phyloP scores from a whole-genome alignment of 1,140 invertebrate genomes.

The Daktulosphaira vitifoliae region DNA sequence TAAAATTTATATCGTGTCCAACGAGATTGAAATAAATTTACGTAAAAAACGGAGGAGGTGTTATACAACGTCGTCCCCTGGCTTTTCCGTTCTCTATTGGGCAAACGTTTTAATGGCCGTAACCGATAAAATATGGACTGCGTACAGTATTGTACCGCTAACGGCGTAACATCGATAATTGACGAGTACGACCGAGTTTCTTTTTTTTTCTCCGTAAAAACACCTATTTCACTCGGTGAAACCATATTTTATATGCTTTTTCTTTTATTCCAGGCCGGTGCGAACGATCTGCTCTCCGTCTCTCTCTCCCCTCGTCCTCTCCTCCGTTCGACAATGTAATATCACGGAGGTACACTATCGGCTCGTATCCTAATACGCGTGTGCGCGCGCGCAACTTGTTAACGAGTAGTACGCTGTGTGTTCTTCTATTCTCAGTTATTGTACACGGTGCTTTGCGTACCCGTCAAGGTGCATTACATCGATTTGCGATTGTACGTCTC shows the following conservation, averaged over 20 bases:
- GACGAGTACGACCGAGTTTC: conserved; percentile 29
- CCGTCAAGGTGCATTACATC: conserved; percentile 1
- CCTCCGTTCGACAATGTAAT: no score
- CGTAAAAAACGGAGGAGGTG: no score
- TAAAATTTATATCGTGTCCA: no score
- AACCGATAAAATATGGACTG: background rate
- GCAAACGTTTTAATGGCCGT: conserved; percentile 32
- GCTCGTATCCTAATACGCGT: no score
- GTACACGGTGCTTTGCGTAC: conserved; percentile 3
- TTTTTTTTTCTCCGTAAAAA: background rate
- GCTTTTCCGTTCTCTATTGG: conserved; percentile 21
- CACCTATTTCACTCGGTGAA: background rate
- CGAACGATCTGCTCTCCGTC: background rate
- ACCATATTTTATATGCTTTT: conserved; percentile 20
- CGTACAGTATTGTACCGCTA: conserved; percentile 28
- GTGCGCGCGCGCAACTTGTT: no score
- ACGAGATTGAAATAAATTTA: no score
- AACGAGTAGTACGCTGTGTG: no score
- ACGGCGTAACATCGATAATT: conserved; percentile 31
- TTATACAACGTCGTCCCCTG: conserved; percentile 1
- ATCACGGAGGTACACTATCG: no score
- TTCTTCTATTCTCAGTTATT: conserved; percentile 11
- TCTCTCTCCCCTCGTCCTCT: background rate
- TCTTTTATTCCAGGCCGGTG: background rate
- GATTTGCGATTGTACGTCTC: background rate